Evolutionary conservation across 2,797 vertebrate genomes (phyloP), one percentile per base, ranked within the genome.

Genomic region (Fistularia tabacaria): DNA sequence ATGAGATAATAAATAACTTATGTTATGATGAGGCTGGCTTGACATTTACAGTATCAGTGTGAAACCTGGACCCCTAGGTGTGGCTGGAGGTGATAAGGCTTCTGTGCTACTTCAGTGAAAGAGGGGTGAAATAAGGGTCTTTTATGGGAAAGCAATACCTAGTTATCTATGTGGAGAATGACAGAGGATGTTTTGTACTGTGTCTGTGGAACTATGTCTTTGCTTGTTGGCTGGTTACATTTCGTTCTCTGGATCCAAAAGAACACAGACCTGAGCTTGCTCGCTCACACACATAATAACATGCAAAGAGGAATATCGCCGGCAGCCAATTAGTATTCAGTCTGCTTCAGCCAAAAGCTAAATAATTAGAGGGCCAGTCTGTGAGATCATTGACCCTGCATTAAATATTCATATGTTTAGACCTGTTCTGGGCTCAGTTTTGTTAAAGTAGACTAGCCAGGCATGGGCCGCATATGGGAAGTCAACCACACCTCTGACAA

Each of bases 401-500:
- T 92, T 91, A 90, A 92, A 92, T 92, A 92, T 92, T 92, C 91
- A 91, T 92, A 89, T 92, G 90, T 92, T 90, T 91, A 88, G 90
- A 90, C 86, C 85, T 89, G 85, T 83, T 87, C 87, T 87, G 81
- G 88, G 86, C 84, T 88, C 86, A 85, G 84, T 83, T 84, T 81
- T 89, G 89, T 91, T 88, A 91, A 89, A 90, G 87, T 87, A 87
- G 87, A 90, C 88, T 85, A 87, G 86, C 82, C 88, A 87, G 88
- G 85, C 87, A 84, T 89, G 86, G 85, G 74, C 84, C 91, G 87
- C 90, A 91, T 90, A 90, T 89, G 87, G 86, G 85, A 89, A 81
- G 78, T 73, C 82, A 85, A 79, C 84, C 78, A 78, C 70, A 60
- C 65, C 71, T 76, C 77, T 88, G 86, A 91, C 90, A 90, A 80